Conservation (phyloP, 2,797 vertebrate genomes). For the Anas bahamensis region DNA sequence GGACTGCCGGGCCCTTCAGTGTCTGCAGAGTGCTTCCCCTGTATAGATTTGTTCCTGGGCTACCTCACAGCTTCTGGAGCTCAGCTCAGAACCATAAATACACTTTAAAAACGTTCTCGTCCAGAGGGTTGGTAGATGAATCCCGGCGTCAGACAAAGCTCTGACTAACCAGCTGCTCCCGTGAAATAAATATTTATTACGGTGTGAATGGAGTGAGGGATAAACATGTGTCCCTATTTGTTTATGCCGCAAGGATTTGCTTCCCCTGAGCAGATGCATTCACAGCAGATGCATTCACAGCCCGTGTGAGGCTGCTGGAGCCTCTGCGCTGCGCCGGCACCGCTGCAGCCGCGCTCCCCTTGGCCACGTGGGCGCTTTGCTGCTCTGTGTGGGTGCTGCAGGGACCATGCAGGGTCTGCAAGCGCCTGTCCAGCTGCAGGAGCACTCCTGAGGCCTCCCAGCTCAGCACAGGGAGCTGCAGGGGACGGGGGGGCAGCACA, state of each 20-base stretch:
- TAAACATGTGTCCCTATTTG: conserved; percentile 42
- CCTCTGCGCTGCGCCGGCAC: not conserved
- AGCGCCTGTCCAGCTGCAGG: not conserved
- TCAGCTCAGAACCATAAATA: not conserved
- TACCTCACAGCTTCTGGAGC: not conserved
- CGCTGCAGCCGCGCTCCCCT: not conserved
- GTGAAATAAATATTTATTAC: conserved; percentile 45
- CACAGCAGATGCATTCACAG: not conserved
- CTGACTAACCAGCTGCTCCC: conserved; percentile 13
- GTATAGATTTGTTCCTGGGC: not conserved
- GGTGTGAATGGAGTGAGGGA: not conserved
- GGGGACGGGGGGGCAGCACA: not conserved
- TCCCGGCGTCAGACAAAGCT: not conserved
- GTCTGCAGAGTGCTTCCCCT: not conserved
- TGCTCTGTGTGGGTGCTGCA: no score
- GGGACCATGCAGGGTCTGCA: accelerated
- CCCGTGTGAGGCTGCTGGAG: not conserved
- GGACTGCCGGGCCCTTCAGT: accelerated
- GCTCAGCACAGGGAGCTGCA: not conserved
- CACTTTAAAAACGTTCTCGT: not conserved
- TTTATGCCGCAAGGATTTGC: conserved; percentile 7
- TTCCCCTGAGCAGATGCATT: not conserved
- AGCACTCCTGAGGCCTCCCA: not conserved
- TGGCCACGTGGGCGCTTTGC: accelerated
- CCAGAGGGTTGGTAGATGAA: not conserved